Evolutionary conservation across 2,888 invertebrate genomes (phyloP).

Genomic region (Venusia cambrica): DNA sequence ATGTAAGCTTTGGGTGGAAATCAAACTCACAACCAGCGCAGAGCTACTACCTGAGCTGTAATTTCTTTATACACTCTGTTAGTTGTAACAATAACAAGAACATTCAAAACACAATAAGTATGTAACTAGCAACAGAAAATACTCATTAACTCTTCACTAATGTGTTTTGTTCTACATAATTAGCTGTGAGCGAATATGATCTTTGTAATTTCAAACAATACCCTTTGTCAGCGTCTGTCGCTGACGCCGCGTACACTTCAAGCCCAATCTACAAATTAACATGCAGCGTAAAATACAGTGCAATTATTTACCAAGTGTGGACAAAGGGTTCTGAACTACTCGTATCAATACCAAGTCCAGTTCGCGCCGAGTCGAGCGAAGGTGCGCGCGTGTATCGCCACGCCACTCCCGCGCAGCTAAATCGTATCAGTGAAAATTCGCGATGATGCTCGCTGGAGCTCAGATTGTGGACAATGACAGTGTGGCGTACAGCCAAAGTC

Average conservation of each 20-base stretch:
- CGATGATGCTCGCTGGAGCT: slow-evolving; percentile 74
- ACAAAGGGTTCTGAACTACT: slow-evolving; percentile 60
- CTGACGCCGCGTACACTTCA: slow-evolving; percentile 32
- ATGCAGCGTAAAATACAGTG: slow-evolving; percentile 40
- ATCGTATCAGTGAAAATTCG: slow-evolving; percentile 29
- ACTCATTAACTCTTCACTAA: too few relatives aligned
- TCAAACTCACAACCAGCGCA: too few relatives aligned
- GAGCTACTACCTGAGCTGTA: too few relatives aligned
- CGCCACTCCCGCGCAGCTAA: slow-evolving; percentile 51
- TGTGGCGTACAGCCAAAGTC: slow-evolving; percentile 46
- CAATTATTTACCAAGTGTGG: slow-evolving; percentile 46
- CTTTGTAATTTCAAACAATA: slow-evolving; percentile 22
- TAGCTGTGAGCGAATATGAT: slow-evolving; percentile 14
- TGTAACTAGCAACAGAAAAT: too few relatives aligned
- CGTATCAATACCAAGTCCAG: slow-evolving; percentile 33
- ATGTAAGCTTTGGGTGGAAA: too few relatives aligned
- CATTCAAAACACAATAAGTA: too few relatives aligned
- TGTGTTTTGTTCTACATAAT: too few relatives aligned
- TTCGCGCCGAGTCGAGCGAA: slow-evolving; percentile 28
- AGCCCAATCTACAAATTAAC: slow-evolving; percentile 47
- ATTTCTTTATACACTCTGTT: too few relatives aligned
- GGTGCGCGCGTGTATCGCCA: slow-evolving; percentile 58
- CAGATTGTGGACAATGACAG: slow-evolving; percentile 61
- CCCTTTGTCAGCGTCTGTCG: slow-evolving; percentile 36
- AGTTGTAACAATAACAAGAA: too few relatives aligned